Conservation (phyloP, 2,797 vertebrate species). For the Leuciscus waleckii region DNA sequence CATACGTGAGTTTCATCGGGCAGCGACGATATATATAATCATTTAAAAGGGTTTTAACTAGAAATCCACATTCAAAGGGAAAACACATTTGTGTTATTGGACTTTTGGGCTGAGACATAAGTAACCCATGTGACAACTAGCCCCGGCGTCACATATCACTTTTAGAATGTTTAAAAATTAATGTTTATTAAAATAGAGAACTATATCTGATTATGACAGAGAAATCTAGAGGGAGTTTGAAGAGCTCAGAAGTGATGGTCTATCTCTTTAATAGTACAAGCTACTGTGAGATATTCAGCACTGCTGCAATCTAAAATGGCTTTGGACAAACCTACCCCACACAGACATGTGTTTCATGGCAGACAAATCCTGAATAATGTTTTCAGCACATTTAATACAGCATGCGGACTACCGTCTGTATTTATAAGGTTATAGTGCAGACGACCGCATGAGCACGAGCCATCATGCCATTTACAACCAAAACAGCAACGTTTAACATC, state of each 20-base stretch:
- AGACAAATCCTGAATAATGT: constrained; percentile 6
- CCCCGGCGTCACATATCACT: neutral
- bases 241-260: constrained; percentile 27
- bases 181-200: neutral
- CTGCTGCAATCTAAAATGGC: constrained; percentile 39
- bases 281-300: constrained; percentile 23
- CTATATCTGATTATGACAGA: neutral
- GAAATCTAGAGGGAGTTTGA: neutral
- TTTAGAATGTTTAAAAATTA: neutral
- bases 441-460: constrained; percentile 3
- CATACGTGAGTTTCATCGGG: no score
- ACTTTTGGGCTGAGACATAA: neutral
- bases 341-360: constrained; percentile 39
- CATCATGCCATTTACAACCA: constrained; percentile 1
- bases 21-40: neutral
- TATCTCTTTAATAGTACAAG: constrained; percentile 43
- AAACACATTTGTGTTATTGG: neutral
- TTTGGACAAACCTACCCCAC: constrained; percentile 35
- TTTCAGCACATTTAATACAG: neutral
- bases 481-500: neutral
- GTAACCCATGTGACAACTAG: neutral
- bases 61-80: neutral
- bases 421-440: constrained; percentile 18
- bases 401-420: neutral
- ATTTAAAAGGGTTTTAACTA: neutral